Percentiles rank a stretch among this genome's conserved stretches.
Conservation (phyloP, 2,888 invertebrate species). For the Andrena dorsata region DNA sequence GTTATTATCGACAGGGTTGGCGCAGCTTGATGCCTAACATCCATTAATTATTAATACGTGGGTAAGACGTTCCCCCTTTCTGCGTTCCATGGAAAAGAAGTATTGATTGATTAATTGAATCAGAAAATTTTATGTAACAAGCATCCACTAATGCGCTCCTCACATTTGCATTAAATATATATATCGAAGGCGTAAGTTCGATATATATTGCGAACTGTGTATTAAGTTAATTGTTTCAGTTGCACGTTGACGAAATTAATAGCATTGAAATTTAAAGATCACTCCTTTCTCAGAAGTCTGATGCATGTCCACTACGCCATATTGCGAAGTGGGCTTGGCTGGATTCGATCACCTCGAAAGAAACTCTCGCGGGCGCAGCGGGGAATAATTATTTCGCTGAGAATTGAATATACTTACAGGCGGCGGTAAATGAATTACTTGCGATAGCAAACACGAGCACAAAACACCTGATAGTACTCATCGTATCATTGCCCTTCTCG, state of each 20-base stretch:
- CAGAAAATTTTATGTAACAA: slow-evolving; percentile 25
- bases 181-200: background rate
- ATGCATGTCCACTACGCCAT: slow-evolving; percentile 71
- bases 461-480: slow-evolving; percentile 74
- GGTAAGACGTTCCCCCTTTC: background rate
- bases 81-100: background rate
- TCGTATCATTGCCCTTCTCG: slow-evolving; percentile 76
- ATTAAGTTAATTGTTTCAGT: background rate
- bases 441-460: slow-evolving; percentile 70
- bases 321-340: slow-evolving; percentile 79
- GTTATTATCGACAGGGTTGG: slow-evolving; percentile 3
- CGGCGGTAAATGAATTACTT: slow-evolving; percentile 65
- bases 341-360: slow-evolving; percentile 53
- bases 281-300: background rate
- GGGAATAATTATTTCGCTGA: background rate
- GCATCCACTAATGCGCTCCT: background rate
- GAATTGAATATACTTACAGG: slow-evolving; percentile 74
- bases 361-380: slow-evolving; percentile 53
- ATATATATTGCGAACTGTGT: background rate
- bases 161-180: background rate
- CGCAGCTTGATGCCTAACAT: background rate
- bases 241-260: background rate
- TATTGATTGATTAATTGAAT: slow-evolving; percentile 17
- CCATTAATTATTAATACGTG: background rate
- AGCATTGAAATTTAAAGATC: background rate